phyloP scores from a whole-genome alignment of 1,140 invertebrate genomes.

The Polyergus mexicanus region DNA sequence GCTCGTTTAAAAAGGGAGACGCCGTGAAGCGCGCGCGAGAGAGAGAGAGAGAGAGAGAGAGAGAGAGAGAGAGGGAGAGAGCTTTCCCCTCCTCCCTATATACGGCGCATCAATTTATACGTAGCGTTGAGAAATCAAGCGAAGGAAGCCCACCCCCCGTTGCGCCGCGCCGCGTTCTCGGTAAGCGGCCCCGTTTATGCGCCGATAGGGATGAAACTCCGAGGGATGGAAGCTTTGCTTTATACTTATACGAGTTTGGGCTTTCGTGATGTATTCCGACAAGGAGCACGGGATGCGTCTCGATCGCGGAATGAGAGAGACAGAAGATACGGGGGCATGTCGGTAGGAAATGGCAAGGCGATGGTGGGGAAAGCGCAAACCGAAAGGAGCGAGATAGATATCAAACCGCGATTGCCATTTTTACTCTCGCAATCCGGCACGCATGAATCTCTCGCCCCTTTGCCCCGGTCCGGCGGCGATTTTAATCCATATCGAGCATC shows the following conservation, averaged over 20 bases:
- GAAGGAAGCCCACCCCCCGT: constrained; percentile 76
- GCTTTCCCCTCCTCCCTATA: constrained; percentile 62
- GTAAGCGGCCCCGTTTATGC: constrained; percentile 78
- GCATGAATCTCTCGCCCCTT: constrained; percentile 48
- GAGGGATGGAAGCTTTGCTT: constrained; percentile 79
- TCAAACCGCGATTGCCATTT: constrained; percentile 85
- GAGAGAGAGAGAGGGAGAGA: constrained; percentile 38
- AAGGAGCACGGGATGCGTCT: constrained; percentile 53
- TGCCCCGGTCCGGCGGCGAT: constrained; percentile 43
- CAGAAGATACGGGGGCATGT: constrained; percentile 51
- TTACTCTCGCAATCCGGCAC: constrained; percentile 78
- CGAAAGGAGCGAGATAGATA: constrained; percentile 71
- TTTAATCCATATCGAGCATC: constrained; percentile 60
- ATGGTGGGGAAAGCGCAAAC: constrained; percentile 46
- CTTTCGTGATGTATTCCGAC: constrained; percentile 79
- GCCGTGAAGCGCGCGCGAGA: constrained; percentile 41
- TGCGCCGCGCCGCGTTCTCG: constrained; percentile 45
- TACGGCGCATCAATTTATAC: constrained; percentile 81
- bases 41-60: constrained; percentile 31
- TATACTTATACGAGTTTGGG: constrained; percentile 81
- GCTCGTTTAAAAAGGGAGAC: constrained; percentile 70
- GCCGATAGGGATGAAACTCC: constrained; percentile 50
- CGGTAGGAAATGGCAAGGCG: constrained; percentile 63
- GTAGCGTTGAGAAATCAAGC: constrained; percentile 81
- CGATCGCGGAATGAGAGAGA: constrained; percentile 30